phyloP scores from a whole-genome alignment of 1,140 invertebrate genomes.

The Megathymus violae region DNA sequence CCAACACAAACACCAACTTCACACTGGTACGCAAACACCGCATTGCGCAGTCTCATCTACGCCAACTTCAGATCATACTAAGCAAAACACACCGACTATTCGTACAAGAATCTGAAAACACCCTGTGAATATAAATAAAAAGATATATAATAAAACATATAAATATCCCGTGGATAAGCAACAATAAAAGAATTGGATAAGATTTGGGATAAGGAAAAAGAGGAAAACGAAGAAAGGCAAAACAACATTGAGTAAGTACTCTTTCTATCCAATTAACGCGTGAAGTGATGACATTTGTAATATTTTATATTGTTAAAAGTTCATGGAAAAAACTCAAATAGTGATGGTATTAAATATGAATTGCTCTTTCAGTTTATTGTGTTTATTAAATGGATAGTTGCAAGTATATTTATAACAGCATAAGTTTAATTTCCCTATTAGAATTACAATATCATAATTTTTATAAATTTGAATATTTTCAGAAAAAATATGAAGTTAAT shows the following conservation, averaged over 20 bases:
- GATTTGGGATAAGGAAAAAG: background rate
- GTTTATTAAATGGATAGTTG: too few relatives aligned
- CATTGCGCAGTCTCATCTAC: slow-evolving; percentile 59
- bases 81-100: slow-evolving; percentile 48
- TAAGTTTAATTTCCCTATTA: too few relatives aligned
- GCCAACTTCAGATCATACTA: slow-evolving; percentile 54
- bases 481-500: too few relatives aligned
- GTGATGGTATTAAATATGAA: too few relatives aligned
- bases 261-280: too few relatives aligned
- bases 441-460: too few relatives aligned
- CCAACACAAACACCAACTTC: slow-evolving; percentile 38
- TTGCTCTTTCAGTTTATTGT: too few relatives aligned
- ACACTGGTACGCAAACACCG: slow-evolving; percentile 45
- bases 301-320: too few relatives aligned
- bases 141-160: background rate
- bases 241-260: background rate
- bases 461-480: too few relatives aligned
- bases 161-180: background rate
- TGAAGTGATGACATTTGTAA: too few relatives aligned
- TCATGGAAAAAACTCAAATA: too few relatives aligned
- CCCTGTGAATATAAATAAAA: slow-evolving; percentile 22
- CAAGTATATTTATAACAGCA: too few relatives aligned
- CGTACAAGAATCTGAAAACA: slow-evolving; percentile 28
- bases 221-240: background rate
- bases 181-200: background rate